These are phyloP conservation scores for Drosophila paulistorum DNA, from an alignment of 1,140 invertebrate genomes.

Conservation along the genomic window DNA sequence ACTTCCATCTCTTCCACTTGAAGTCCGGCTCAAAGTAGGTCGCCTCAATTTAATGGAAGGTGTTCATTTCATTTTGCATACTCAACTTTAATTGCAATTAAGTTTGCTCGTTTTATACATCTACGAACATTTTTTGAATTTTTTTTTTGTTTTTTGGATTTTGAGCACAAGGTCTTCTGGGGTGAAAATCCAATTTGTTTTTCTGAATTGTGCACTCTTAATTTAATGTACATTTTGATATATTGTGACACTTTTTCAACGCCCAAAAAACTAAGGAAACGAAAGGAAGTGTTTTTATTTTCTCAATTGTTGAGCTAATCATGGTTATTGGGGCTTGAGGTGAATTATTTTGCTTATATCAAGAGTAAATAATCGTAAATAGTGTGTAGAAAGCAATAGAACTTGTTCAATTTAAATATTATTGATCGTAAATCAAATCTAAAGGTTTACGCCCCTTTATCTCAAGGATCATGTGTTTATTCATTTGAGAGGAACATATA, in stretches of 20 bases:
- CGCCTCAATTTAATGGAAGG: conserved; percentile 69
- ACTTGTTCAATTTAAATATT: too few species aligned
- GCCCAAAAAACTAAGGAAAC: neutral
- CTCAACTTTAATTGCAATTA: conserved; percentile 77
- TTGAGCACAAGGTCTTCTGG: conserved; percentile 68
- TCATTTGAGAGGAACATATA: neutral
- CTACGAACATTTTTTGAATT: too few species aligned
- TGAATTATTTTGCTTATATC: too few species aligned
- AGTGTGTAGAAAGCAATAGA: too few species aligned
- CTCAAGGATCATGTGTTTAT: neutral
- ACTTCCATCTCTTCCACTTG: conserved; percentile 11
- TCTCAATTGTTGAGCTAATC: too few species aligned
- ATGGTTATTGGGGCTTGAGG: too few species aligned
- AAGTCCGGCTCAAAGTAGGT: conserved; percentile 56
- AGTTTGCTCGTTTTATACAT: conserved; percentile 45
- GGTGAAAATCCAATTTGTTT: conserved; percentile 65
- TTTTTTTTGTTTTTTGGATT: conserved; percentile 17
- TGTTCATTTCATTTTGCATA: conserved; percentile 55
- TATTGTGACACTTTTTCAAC: neutral
- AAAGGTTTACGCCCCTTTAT: neutral
- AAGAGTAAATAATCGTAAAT: too few species aligned
- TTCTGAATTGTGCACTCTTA: conserved; percentile 37
- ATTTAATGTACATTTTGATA: conserved; percentile 9
- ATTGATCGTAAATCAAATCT: too few species aligned
- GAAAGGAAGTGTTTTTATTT: too few species aligned